phyloP scores from a whole-genome alignment of 2,888 invertebrate species.

The Gibbula magus region DNA sequence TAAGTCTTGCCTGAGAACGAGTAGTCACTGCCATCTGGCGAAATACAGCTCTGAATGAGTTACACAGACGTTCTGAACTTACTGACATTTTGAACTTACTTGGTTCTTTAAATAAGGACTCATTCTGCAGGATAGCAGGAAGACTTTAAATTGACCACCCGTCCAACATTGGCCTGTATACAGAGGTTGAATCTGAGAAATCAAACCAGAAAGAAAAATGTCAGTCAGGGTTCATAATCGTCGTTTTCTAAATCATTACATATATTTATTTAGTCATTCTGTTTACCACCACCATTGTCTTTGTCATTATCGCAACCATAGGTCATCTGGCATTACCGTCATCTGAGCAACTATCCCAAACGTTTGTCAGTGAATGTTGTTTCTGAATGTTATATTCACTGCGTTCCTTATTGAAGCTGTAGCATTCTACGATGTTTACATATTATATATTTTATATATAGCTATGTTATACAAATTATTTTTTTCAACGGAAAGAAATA shows the following conservation, averaged over 20 bases:
- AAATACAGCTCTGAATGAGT: background rate
- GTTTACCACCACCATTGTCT: too few species aligned
- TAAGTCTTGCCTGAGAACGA: background rate
- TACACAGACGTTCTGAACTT: background rate
- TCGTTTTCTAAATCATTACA: too few species aligned
- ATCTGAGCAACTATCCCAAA: background rate
- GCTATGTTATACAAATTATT: background rate
- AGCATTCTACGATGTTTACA: too few species aligned
- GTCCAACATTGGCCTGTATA: background rate
- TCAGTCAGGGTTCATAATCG: too few species aligned
- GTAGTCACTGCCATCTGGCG: background rate
- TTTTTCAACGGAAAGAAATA: conserved; percentile 79
- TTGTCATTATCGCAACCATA: too few species aligned
- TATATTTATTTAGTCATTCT: too few species aligned
- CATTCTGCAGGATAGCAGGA: background rate
- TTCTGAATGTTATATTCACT: too few species aligned
- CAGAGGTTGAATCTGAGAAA: background rate
- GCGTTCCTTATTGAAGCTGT: too few species aligned
- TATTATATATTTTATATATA: too few species aligned
- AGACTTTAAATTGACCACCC: background rate
- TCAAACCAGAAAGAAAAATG: too few species aligned
- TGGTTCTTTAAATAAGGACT: background rate
- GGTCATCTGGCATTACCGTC: background rate
- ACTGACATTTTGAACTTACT: background rate
- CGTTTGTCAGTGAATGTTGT: background rate